phyloP scores from a whole-genome alignment of 2,113 vertebrate genomes.

The Tyto alba region DNA sequence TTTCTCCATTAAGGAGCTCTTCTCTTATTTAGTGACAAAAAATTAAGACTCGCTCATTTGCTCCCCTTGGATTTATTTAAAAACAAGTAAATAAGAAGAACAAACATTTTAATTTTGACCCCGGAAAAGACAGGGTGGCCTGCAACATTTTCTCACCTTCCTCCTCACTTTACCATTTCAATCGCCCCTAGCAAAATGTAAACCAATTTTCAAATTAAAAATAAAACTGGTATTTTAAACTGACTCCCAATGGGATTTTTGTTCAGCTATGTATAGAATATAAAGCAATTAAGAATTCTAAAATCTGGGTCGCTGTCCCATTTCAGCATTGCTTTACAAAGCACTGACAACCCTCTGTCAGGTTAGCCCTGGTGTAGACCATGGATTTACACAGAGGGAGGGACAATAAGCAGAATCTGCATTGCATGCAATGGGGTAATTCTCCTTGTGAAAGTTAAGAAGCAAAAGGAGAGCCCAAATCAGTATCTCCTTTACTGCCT shows the following conservation, averaged over 20 bases:
- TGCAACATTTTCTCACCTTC: neutral
- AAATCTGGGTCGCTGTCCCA: constrained; percentile 15
- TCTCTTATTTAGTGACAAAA: neutral
- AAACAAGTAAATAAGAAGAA: neutral
- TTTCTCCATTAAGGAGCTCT: neutral
- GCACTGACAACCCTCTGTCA: neutral
- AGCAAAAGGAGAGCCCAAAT: neutral
- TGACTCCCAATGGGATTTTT: neutral
- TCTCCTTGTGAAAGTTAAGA: neutral
- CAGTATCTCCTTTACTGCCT: neutral
- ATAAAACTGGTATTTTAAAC: neutral
- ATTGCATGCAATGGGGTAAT: neutral
- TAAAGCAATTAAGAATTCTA: neutral
- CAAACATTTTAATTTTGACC: neutral
- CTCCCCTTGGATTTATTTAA: neutral
- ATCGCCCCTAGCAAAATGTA: neutral
- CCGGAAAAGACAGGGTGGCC: neutral
- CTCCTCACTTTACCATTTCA: neutral
- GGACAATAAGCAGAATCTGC: neutral
- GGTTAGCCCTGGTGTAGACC: neutral
- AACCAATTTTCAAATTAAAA: constrained; percentile 26
- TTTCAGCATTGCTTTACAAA: neutral
- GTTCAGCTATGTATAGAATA: neutral
- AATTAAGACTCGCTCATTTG: neutral
- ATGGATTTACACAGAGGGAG: neutral